Evolutionary conservation across 53 echinoderm and acorn worm genomes (phyloP), one percentile per base, ranked within the genome.

Genomic region (Antedon mediterranea): DNA sequence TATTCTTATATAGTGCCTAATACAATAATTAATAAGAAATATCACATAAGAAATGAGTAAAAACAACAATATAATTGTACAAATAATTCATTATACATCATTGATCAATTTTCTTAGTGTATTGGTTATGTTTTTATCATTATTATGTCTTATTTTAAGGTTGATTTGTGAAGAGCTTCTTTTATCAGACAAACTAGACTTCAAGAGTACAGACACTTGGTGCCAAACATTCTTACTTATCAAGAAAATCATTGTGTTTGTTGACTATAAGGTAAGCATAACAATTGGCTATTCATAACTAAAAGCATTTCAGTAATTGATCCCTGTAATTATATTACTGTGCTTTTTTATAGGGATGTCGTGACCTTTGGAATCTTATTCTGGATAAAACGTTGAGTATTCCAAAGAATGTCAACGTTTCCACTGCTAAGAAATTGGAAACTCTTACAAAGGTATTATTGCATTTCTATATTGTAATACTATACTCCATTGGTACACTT

Each of bases 251-350:
- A 81, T 93, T 71, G 88, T 80, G 5, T 84, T 73, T 57, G 86
- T 91, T 20, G 94, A 93, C 78, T 93, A 93, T 82, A 93, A 93
- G 89, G 94, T 91, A 82, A 43, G 29, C 8, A 28, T 70, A 76
- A 80, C 71, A 14, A 32, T 30, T 31, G 3, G 14, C 4, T 71
- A 11, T 6, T 37, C 37, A 37, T 37, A 37, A n/a, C n/a, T n/a
- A n/a, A n/a, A n/a, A n/a, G n/a, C n/a, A n/a, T n/a, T n/a, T n/a
- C n/a, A n/a, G n/a, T n/a, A n/a, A n/a, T n/a, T n/a, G n/a, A n/a
- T n/a, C n/a, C n/a, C n/a, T n/a, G n/a, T n/a, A n/a, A n/a, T n/a
- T n/a, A n/a, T n/a, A n/a, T n/a, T 75, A 28, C 78, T 72, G 6
- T 79, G 34, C 71, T 28, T n/a, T 74, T 28, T 11, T 14, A 32